Conservation (phyloP, 2,888 invertebrate species). For the Sinohyriopsis cumingii region DNA sequence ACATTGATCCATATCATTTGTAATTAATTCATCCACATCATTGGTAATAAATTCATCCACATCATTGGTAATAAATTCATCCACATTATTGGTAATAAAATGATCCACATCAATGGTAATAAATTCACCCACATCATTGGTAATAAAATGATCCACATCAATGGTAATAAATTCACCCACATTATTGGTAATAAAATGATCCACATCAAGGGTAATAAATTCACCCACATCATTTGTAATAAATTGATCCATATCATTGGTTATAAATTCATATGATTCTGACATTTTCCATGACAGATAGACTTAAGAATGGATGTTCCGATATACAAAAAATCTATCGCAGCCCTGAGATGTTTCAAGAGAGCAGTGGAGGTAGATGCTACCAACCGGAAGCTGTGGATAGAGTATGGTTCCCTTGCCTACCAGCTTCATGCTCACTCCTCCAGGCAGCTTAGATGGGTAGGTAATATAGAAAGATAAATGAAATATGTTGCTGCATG, state of each 20-base stretch:
- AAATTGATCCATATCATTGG: no score
- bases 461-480: slow-evolving; percentile 66
- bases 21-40: no score
- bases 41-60: neutral
- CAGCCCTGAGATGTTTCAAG: slow-evolving; percentile 86
- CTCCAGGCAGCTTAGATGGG: slow-evolving; percentile 87
- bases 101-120: neutral
- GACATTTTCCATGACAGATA: slow-evolving; percentile 33
- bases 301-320: slow-evolving; percentile 68
- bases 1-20: neutral
- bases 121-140: no score
- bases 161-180: no score
- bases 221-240: no score
- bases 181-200: neutral
- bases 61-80: neutral
- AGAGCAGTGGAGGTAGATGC: slow-evolving; percentile 84
- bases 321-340: slow-evolving; percentile 72
- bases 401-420: slow-evolving; percentile 92
- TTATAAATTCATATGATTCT: slow-evolving; percentile 1
- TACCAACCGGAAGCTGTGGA: slow-evolving; percentile 82
- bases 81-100: neutral
- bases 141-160: neutral
- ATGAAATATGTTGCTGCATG: neutral
- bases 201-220: no score
- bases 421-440: slow-evolving; percentile 93